Conservation (phyloP, 2,888 invertebrate genomes). For the Drosophila borborema region DNA sequence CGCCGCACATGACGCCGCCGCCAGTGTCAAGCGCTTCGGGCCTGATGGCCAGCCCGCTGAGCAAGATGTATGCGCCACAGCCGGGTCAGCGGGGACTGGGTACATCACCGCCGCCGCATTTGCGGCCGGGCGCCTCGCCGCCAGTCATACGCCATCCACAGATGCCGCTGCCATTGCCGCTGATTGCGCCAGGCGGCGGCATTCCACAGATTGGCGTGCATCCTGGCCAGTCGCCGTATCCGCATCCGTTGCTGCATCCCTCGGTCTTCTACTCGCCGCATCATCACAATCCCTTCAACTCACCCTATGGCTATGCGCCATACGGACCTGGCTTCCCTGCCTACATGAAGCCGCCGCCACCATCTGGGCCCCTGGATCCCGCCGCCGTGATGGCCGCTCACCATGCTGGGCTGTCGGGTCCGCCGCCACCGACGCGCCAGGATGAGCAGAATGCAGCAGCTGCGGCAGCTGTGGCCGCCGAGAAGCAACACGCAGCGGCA, state of each 20-base stretch:
- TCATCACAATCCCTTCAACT: slow-evolving; percentile 87
- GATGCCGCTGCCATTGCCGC: slow-evolving; percentile 85
- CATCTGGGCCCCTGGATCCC: slow-evolving; percentile 83
- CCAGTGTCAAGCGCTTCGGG: slow-evolving; percentile 85
- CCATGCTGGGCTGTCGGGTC: slow-evolving; percentile 85
- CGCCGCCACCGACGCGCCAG: slow-evolving; percentile 86
- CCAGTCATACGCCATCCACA: slow-evolving; percentile 86
- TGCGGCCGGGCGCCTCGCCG: slow-evolving; percentile 86
- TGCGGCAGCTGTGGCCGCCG: slow-evolving; percentile 73
- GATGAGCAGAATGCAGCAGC: slow-evolving; percentile 85
- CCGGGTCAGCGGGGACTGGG: slow-evolving; percentile 86
- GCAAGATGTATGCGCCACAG: slow-evolving; percentile 86
- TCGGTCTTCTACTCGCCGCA: slow-evolving; percentile 90
- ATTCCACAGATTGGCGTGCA: slow-evolving; percentile 87
- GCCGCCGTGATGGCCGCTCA: slow-evolving; percentile 83
- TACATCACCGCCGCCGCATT: slow-evolving; percentile 85
- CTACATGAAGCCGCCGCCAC: slow-evolving; percentile 85
- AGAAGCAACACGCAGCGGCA: slow-evolving; percentile 59
- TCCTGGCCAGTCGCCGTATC: slow-evolving; percentile 90
- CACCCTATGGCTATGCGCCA: slow-evolving; percentile 87
- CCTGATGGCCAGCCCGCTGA: slow-evolving; percentile 85
- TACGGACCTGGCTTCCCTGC: slow-evolving; percentile 85
- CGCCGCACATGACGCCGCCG: slow-evolving; percentile 85
- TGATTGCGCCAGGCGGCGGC: slow-evolving; percentile 84
- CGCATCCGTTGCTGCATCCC: slow-evolving; percentile 89